Evolutionary conservation across 2,797 vertebrate species (phyloP).

Genomic region (Bovichtus diacanthus): DNA sequence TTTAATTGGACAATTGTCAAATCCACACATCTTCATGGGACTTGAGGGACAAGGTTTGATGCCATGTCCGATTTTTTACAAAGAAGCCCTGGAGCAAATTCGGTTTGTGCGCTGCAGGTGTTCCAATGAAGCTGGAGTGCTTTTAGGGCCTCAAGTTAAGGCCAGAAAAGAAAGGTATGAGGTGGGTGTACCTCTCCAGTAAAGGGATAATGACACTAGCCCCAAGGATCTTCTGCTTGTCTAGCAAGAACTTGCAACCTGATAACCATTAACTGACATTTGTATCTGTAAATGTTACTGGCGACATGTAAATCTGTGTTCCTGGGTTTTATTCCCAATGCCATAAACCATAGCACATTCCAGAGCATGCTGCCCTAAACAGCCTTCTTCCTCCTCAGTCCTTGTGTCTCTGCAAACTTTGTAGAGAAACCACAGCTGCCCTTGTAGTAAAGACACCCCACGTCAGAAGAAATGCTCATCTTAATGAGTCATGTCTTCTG

Average conservation of each 20-base stretch:
- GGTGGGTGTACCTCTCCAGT: slow-evolving; percentile 13
- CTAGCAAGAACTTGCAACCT: background rate
- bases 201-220: slow-evolving; percentile 20
- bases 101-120: slow-evolving; percentile 34
- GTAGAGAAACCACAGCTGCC: slow-evolving; percentile 2
- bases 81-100: background rate
- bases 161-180: slow-evolving; percentile 63
- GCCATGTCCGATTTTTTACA: slow-evolving; percentile 1
- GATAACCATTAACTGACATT: slow-evolving; percentile 37
- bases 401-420: background rate
- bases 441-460: background rate
- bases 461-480: background rate
- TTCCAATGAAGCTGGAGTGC: slow-evolving; percentile 10
- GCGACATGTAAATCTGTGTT: background rate
- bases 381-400: background rate
- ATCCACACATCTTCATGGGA: slow-evolving; percentile 10
- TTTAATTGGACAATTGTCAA: slow-evolving; percentile 3
- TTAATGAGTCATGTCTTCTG: background rate
- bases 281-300: slow-evolving; percentile 24
- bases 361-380: background rate
- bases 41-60: background rate
- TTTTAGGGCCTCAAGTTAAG: slow-evolving; percentile 50
- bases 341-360: slow-evolving; percentile 43
- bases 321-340: slow-evolving; percentile 4
- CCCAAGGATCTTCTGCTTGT: slow-evolving; percentile 19